A percentile compares a stretch with the other conserved stretches of the same genome.
Evolutionary conservation across 2,888 invertebrate species (phyloP).

Genomic region (Heteromyza rotundicornis): DNA sequence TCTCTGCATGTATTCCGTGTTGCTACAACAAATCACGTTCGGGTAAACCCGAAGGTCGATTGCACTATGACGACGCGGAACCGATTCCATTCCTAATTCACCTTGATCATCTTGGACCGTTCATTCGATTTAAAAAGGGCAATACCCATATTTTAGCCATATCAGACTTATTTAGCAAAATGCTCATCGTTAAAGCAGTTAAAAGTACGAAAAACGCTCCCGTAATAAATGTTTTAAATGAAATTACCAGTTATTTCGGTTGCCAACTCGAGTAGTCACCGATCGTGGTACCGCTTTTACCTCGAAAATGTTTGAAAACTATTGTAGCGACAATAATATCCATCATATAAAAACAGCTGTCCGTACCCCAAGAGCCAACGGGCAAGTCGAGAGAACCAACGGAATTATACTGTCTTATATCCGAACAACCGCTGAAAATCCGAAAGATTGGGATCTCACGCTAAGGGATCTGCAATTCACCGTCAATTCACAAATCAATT

Average conservation of each 20-base stretch:
- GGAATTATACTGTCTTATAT: not conserved
- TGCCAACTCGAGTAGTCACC: no score
- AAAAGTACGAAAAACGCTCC: constrained; percentile 17
- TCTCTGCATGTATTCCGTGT: no score
- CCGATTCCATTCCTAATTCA: no score
- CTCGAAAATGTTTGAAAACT: not conserved
- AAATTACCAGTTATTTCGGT: no score
- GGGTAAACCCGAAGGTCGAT: constrained; percentile 20
- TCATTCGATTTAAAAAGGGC: not conserved
- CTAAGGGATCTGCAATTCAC: not conserved
- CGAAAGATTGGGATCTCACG: not conserved
- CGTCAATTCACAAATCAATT: not conserved
- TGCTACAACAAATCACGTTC: no score
- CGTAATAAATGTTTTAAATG: constrained; percentile 23
- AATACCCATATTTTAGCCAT: no score
- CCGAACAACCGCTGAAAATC: not conserved
- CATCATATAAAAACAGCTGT: not conserved
- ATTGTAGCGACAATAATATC: not conserved
- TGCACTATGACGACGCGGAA: no score
- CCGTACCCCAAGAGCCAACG: not conserved
- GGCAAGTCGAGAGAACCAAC: not conserved
- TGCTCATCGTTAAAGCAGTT: no score
- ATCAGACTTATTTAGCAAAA: no score
- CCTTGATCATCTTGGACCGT: constrained; percentile 23
- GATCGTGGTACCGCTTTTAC: not conserved